A percentile compares a stretch with the other conserved stretches of the same genome.
Conservation (phyloP, 2,113 vertebrate genomes). For the Phalacrocorax aristotelis region DNA sequence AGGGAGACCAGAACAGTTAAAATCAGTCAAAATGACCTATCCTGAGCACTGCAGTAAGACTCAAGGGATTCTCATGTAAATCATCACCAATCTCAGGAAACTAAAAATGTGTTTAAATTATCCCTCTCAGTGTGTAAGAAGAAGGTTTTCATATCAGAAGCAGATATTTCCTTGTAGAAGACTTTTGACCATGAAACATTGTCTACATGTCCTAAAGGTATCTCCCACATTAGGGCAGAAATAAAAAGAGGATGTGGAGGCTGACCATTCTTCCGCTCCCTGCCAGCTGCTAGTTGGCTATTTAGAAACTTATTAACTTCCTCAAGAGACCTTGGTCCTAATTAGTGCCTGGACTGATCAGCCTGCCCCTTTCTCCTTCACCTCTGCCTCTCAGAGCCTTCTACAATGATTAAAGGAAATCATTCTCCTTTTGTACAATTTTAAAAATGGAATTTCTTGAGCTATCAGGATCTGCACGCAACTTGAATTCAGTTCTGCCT, state of each 20-base stretch:
- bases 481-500: neutral
- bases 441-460: neutral
- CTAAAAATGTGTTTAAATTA: neutral
- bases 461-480: neutral
- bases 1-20: neutral
- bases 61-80: neutral
- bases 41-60: neutral
- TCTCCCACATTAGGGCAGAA: neutral
- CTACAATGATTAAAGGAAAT: neutral
- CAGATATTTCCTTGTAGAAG: neutral
- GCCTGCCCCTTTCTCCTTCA: neutral
- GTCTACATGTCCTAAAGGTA: neutral
- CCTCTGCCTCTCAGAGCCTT: neutral
- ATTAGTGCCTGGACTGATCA: neutral
- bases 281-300: neutral
- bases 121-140: neutral
- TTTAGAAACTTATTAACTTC: slow-evolving; percentile 61
- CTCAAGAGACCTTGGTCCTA: slow-evolving; percentile 26
- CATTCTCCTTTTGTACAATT: neutral
- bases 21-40: neutral
- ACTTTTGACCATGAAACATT: neutral
- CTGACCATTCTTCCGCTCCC: neutral
- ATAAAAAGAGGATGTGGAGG: neutral
- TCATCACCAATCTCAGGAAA: neutral
- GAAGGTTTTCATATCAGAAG: neutral